Conservation (phyloP, 2,888 invertebrate species). For the Rugalucina vietnamica region DNA sequence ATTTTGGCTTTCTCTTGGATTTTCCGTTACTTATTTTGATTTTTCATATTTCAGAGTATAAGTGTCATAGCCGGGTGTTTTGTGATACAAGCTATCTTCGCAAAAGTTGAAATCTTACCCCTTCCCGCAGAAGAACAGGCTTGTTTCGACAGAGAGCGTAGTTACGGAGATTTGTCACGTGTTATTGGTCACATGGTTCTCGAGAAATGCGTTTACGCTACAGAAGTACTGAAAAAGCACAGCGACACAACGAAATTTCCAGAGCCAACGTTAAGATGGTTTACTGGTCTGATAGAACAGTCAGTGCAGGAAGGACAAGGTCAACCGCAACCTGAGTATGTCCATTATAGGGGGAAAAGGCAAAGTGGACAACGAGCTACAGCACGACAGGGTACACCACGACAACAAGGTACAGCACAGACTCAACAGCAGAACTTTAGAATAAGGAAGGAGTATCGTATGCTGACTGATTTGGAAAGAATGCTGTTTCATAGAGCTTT, state of each 20-base stretch:
- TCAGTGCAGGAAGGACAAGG: background rate
- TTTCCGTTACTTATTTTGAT: no score
- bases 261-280: background rate
- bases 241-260: background rate
- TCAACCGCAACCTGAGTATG: background rate
- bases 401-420: background rate
- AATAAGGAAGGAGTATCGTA: conserved; percentile 69
- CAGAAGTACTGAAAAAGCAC: background rate
- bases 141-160: background rate
- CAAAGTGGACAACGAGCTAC: background rate
- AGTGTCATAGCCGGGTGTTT: no score
- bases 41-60: no score
- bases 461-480: conserved; percentile 62
- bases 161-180: background rate
- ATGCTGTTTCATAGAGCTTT: conserved; percentile 65
- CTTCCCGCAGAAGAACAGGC: background rate
- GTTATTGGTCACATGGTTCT: background rate
- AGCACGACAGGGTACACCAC: background rate
- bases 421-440: background rate
- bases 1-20: no score
- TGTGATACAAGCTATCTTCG: no score
- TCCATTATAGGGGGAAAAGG: background rate
- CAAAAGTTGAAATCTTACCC: background rate
- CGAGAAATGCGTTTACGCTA: background rate
- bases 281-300: background rate